phyloP scores from a whole-genome alignment of 2,888 invertebrate species.

The Dryobotodes eremita region DNA sequence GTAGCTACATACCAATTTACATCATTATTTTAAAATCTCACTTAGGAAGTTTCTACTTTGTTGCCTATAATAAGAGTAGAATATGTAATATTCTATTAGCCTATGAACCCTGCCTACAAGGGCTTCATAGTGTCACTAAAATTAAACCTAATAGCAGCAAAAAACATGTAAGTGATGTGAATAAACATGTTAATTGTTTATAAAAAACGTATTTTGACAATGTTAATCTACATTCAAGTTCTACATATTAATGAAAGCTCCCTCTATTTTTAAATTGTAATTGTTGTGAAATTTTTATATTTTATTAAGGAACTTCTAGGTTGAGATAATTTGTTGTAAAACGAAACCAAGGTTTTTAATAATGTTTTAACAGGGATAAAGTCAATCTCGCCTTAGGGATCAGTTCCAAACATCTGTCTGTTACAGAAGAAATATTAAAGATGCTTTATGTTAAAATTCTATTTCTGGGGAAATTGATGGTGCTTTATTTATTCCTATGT shows the following conservation, averaged over 20 bases:
- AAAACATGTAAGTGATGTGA: background rate
- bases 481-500: conserved; percentile 48
- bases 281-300: conserved; percentile 5
- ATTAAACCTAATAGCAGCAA: background rate
- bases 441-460: conserved; percentile 8
- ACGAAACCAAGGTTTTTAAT: background rate
- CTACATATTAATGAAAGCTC: conserved; percentile 4
- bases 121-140: background rate
- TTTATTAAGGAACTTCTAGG: conserved; percentile 4
- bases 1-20: background rate
- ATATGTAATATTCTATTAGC: background rate
- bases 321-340: background rate
- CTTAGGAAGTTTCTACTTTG: background rate
- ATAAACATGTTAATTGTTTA: conserved; percentile 1
- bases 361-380: background rate
- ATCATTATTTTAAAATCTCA: background rate
- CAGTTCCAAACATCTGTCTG: background rate
- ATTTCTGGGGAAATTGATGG: conserved; percentile 26
- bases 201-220: background rate
- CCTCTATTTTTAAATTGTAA: conserved; percentile 15
- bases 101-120: background rate
- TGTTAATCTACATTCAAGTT: conserved; percentile 22
- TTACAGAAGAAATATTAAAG: background rate
- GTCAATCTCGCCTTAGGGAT: too few relatives aligned
- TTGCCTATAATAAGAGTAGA: background rate